Conservation (phyloP, 2,113 vertebrate genomes). For the Malaclemys terrapin region DNA sequence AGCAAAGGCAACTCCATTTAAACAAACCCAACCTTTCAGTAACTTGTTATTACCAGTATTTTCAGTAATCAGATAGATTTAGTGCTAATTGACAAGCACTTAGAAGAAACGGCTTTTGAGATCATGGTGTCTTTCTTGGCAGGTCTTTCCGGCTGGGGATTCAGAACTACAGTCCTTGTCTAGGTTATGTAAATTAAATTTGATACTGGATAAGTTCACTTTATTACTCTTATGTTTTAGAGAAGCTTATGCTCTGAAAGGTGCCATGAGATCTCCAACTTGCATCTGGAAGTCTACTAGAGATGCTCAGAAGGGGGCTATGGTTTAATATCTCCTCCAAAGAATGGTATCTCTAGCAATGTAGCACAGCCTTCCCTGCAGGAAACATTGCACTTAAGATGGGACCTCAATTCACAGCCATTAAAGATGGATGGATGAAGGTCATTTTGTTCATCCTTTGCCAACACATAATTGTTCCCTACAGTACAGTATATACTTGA, state of each 20-base stretch:
- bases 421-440: not conserved
- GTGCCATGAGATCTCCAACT: not conserved
- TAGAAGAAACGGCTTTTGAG: slow-evolving; percentile 1
- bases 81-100: not conserved
- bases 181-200: slow-evolving; percentile 23
- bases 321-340: not conserved
- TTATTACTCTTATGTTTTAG: slow-evolving; percentile 1
- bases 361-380: not conserved
- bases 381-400: not conserved
- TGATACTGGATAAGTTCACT: not conserved
- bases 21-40: not conserved
- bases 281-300: slow-evolving; percentile 1
- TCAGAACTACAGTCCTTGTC: not conserved
- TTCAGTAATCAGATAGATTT: not conserved
- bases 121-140: not conserved
- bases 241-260: not conserved
- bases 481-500: not conserved
- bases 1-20: slow-evolving; percentile 24
- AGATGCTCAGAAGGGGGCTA: not conserved
- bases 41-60: not conserved
- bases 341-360: not conserved
- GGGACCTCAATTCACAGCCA: not conserved
- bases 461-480: not conserved
- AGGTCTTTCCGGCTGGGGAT: not conserved
- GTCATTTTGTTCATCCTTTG: not conserved